A percentile compares a stretch with the other conserved stretches of the same genome.
phyloP scores from a whole-genome alignment of 2,113 vertebrate species.

The Callopanchax toddi region DNA sequence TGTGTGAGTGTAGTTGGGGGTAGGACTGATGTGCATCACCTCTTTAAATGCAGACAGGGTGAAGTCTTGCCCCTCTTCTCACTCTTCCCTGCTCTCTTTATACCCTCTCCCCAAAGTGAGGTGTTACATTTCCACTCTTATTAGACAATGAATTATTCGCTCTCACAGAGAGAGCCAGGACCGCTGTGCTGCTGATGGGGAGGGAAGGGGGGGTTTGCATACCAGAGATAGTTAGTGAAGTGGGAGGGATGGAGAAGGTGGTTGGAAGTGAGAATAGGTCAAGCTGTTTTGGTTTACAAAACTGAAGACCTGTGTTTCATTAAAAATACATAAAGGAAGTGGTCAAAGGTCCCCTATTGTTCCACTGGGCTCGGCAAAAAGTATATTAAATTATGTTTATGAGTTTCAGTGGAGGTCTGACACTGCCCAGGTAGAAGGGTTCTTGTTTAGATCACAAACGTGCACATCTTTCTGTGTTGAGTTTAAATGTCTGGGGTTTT shows the following conservation, averaged over 20 bases:
- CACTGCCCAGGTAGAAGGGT: background rate
- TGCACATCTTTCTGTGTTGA: background rate
- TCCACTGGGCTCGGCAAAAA: constrained; percentile 10
- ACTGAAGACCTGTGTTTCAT: constrained; percentile 28
- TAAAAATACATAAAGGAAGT: constrained; percentile 31
- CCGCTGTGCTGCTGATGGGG: background rate
- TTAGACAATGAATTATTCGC: constrained; percentile 56
- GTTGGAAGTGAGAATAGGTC: constrained; percentile 39
- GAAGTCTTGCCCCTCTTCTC: constrained; percentile 18
- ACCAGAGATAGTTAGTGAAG: constrained; percentile 43
- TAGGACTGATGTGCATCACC: constrained; percentile 12
- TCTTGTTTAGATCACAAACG: background rate
- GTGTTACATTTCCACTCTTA: constrained; percentile 45
- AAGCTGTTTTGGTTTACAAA: constrained; percentile 56
- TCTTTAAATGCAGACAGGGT: constrained; percentile 56
- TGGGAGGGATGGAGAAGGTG: constrained; percentile 20
- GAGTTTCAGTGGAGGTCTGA: background rate
- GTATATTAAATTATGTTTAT: constrained; percentile 11
- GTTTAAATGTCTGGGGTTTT: background rate
- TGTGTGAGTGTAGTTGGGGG: background rate
- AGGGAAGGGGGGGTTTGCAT: constrained; percentile 18
- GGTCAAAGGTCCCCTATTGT: constrained; percentile 27
- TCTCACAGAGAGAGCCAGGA: constrained; percentile 31
- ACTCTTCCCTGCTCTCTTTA: constrained; percentile 23
- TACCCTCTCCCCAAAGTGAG: constrained; percentile 49